Base-by-base conservation (phyloP, 2,888 invertebrate species). In the Stegana nigrithorax region DNA sequence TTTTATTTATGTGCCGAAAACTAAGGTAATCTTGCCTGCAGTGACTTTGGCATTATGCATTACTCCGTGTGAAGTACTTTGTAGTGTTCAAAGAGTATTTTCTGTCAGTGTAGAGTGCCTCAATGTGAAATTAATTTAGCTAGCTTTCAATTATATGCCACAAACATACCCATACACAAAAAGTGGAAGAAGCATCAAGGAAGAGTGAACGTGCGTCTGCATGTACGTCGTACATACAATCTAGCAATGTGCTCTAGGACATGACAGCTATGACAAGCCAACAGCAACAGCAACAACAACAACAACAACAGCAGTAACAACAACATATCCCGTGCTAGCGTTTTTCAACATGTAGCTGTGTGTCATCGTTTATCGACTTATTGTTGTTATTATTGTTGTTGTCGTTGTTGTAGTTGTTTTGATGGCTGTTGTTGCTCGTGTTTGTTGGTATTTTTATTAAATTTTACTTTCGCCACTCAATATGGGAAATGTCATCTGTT, bases 61-160 rank as follows among this genome's bases (percentile, higher is more conserved):
- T 32, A 32, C 32, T 32, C 2, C 8, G 5, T 42, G 14, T 2
- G 42, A 2, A 42, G 14, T 14, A 42, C 42, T 12, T 42, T 17
- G 7, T 2, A n/a, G n/a, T n/a, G n/a, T n/a, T n/a, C n/a, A n/a
- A n/a, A n/a, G n/a, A n/a, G n/a, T n/a, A n/a, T n/a, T n/a, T n/a
- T n/a, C n/a, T n/a, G n/a, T n/a, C n/a, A n/a, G n/a, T n/a, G n/a
- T n/a, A n/a, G n/a, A n/a, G n/a, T n/a, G n/a, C n/a, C n/a, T n/a
- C n/a, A n/a, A n/a, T n/a, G n/a, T n/a, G 78, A 83, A 82, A 82
- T 83, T 82, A 83, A 82, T 82, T 82, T 83, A 80, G 83, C 80
- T 78, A 78, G 83, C 83, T 83, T 80, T 82, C 83, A 83, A 83
- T 82, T 82, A 82, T 80, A 83, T 78, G 83, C 82, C 83, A 83